Evolutionary conservation across 2,888 invertebrate species (phyloP), one percentile per base, ranked within the genome.

Genomic region (Synergus japonicus): DNA sequence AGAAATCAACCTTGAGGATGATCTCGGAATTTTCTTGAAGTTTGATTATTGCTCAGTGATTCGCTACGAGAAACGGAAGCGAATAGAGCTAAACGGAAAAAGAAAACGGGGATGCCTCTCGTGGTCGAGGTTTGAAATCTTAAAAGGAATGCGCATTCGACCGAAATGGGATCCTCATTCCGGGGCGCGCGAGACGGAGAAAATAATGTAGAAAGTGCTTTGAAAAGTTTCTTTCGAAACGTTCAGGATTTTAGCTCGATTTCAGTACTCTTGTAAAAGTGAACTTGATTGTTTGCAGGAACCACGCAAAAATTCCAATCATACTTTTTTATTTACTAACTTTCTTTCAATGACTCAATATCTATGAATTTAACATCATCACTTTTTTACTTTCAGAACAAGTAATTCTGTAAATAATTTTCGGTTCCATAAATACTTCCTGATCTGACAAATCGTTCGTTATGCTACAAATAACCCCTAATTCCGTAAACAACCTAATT

Each of bases 71-170:
- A 82, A 83, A 81, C 82, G 87, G 85, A 87, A 86, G 79, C 82
- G 79, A 84, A 83, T 79, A 80, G 85, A 87, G 85, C 82, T 85
- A 82, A 84, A 83, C 85, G 84, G 82, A 85, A 84, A 84, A 87
- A 88, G 85, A 85, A 88, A 87, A 85, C 84, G 86, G 86, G 86
- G 86, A 81, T 84, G 86, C 82, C 78, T 83, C 84, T 84, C 84
- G 83, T 80, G 86, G 83, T 85, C 58, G 79, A 78, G 79, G 82
- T 85, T 83, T 86, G 87, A 87, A 89, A 91, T 91, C 89, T 87
- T 91, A 91, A 91, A 91, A 91, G 91, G 88, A 92, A 91, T 90
- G 89, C 88, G 90, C 91, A 88, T 85, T 89, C 89, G 87, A 91
- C 88, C 88, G 89, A 89, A 87, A 89, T 86, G 87, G 87, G 83